Evolutionary conservation across 2,797 vertebrate genomes (phyloP), one percentile per base, ranked within the genome.

Genomic region (Spheniscus humboldti): DNA sequence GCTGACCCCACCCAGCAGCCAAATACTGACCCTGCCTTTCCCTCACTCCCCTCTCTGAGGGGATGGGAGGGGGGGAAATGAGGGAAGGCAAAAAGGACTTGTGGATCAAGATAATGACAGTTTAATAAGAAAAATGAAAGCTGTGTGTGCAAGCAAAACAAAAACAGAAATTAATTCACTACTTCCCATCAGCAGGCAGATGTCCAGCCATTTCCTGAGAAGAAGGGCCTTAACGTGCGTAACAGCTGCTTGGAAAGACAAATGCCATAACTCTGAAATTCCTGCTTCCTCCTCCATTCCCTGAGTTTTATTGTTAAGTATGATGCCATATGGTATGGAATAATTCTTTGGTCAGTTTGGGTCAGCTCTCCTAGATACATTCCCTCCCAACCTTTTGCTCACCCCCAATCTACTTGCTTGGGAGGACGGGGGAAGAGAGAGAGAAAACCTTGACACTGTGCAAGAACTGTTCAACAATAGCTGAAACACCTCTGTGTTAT

Each of bases 11-110:
- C 23, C 2, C 19, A 71, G 25, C 45, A 78, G 33, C 20, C 30
- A 75, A 57, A 90, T 50, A 35, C 10, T 50, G n/a, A 74, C 8
- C 3, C 7, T 69, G 13, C 5, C 13, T 67, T 86, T 74, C 19
- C 6, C 3, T 56, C 53, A 27, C 14, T 71, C 8, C 7, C 3
- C 3, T 84, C 3, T 84, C 53, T 28, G 48, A 75, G n/a, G 8
- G 4, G 0, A 18, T 24, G 22, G 22, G 20, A 35, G 6, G 4
- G 10, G 8, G 3, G 16, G 4, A 1, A 73, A 80, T 28, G 24
- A 76, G 55, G 35, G 48, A 75, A 68, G 9, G 14, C 15, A 35
- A 77, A 77, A 73, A 73, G 12, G 20, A 30, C 20, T 84, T 62
- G 8, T 35, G 10, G 41, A 52, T 56, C 0, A 0, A 73, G 22